Evolutionary conservation across 1,140 invertebrate genomes (phyloP), one percentile per base, ranked within the genome.

Genomic region (Meloidogyne floridensis): DNA sequence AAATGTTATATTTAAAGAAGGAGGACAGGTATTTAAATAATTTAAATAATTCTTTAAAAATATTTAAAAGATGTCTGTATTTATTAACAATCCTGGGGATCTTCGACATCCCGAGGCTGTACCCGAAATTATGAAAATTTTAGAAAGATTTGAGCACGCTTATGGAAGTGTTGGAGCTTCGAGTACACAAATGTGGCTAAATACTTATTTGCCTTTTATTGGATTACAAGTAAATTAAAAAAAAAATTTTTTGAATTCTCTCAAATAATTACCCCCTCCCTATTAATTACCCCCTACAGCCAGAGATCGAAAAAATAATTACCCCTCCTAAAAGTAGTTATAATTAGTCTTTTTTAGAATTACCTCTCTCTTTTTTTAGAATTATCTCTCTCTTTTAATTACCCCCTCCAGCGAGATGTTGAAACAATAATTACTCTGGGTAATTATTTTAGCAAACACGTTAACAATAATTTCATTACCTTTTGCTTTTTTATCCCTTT

Each of bases 1-100:
- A 51, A 88, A 89, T 70, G 86, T 89, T n/a, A 88, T 88, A 42
- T 88, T 88, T 84, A 87, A 88, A 53, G 87, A 88, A 77, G 87
- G 87, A 51, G 87, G 87, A 10, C 87, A 87, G 79, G 86, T 86
- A 6, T 47, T 20, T 70, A 18, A 51, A 54, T 10, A 15, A n/a
- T 86, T 42, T n/a, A 83, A 43, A 80, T 54, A 15, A 42, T 51
- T 42, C 7, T 20, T 18, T 32, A 51, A 77, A 13, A n/a, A 18
- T n/a, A 51, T 75, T 77, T 20, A 73, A n/a, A 74, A 87, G 87
- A 87, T 89, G 72, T 83, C 84, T 9, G 81, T 89, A 2, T 89
- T 89, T 79, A 84, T 89, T 32, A 89, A 89, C 75, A 89, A 87
- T 77, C 88, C 88, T 11, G 88, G 87, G 18, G 86, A 89, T 74